These are phyloP conservation scores for Oryzias sinensis DNA, from an alignment of 2,797 vertebrate species.

Conservation along the genomic window DNA sequence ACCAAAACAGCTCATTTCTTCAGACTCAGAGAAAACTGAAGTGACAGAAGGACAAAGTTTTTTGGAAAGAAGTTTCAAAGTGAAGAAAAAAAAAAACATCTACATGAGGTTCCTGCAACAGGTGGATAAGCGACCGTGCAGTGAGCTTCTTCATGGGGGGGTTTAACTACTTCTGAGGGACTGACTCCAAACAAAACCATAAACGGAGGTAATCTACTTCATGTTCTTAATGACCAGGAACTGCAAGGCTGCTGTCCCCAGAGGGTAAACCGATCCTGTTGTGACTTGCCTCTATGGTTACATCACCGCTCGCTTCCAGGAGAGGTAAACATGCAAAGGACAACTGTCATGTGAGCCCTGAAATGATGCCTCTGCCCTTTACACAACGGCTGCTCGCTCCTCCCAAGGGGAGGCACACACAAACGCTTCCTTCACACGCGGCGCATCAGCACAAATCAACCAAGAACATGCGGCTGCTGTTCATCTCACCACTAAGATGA, in stretches of 20 bases:
- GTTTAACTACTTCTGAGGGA: no score
- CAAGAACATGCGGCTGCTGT: no score
- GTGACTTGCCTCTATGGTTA: conserved; percentile 3
- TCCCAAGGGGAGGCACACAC: not conserved
- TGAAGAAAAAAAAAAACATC: no score
- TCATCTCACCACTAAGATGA: no score
- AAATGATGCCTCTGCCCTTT: conserved; percentile 20
- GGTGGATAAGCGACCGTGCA: no score
- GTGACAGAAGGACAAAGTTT: no score
- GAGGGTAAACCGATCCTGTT: not conserved
- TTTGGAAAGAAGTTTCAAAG: no score
- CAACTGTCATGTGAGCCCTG: conserved; percentile 39
- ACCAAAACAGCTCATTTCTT: no score
- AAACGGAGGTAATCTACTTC: not conserved
- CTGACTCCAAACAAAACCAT: not conserved
- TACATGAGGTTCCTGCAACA: no score
- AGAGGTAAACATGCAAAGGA: conserved; percentile 14
- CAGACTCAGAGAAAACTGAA: no score
- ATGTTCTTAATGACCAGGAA: not conserved
- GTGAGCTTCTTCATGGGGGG: no score
- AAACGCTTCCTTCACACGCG: not conserved
- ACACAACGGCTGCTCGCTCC: not conserved
- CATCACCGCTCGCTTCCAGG: not conserved
- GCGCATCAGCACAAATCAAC: no score
- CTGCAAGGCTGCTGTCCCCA: not conserved